phyloP scores from a whole-genome alignment of 2,797 vertebrate genomes.

The Pristis pectinata region DNA sequence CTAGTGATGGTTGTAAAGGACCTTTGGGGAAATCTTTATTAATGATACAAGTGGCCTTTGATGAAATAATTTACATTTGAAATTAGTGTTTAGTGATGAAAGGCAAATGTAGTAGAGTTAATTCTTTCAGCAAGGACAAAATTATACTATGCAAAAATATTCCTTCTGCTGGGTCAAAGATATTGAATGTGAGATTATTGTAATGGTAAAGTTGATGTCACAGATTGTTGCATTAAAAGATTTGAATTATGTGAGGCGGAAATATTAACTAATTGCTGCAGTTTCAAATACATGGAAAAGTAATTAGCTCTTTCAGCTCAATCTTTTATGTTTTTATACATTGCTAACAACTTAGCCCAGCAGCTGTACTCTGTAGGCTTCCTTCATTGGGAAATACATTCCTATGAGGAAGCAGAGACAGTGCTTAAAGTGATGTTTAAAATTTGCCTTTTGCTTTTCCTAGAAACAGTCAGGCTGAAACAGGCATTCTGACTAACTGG shows the following conservation, averaged over 20 bases:
- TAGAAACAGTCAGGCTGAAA: neutral
- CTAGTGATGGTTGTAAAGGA: neutral
- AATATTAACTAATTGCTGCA: neutral
- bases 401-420: neutral
- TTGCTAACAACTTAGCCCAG: neutral
- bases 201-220: neutral
- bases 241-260: neutral
- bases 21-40: conserved; percentile 16
- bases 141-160: neutral
- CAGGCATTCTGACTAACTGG: neutral
- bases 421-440: neutral
- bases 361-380: neutral
- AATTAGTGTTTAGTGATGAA: neutral
- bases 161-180: neutral
- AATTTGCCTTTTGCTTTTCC: neutral
- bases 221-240: conserved; percentile 1
- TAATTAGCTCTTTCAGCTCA: neutral
- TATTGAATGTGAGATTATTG: neutral
- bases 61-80: conserved; percentile 28
- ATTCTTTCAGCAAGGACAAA: neutral
- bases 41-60: neutral
- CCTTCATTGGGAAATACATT: neutral
- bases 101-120: neutral
- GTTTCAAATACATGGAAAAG: neutral
- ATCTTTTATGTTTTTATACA: neutral